phyloP scores from a whole-genome alignment of 2,113 vertebrate species.

The Bubo bubo region DNA sequence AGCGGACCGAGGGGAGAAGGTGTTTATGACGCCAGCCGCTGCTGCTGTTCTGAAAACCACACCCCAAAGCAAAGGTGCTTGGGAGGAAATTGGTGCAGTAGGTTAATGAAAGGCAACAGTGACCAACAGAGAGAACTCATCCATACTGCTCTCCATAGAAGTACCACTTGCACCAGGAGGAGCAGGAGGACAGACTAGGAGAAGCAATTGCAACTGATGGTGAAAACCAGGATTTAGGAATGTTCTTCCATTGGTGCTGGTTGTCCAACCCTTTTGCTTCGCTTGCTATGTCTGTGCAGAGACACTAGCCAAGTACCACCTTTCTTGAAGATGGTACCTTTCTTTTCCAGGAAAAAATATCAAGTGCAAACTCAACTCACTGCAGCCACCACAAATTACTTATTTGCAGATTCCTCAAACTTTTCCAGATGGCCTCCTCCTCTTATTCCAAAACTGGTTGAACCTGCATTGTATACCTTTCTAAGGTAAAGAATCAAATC shows the following conservation, averaged over 20 bases:
- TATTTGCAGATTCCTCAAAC: neutral
- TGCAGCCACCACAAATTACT: neutral
- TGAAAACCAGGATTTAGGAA: neutral
- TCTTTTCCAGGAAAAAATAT: neutral
- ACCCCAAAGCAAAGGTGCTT: neutral
- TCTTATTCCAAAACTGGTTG: neutral
- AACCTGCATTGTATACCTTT: neutral
- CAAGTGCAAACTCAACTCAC: neutral
- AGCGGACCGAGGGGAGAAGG: neutral
- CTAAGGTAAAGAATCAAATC: neutral
- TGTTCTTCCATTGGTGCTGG: neutral
- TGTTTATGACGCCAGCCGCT: neutral
- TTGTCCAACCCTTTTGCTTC: neutral
- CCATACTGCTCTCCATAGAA: neutral
- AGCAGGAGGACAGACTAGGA: neutral
- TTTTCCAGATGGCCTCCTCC: neutral
- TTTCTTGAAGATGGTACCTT: neutral
- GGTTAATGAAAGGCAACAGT: constrained; percentile 21
- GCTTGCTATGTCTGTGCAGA: neutral
- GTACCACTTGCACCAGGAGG: neutral
- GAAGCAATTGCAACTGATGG: neutral
- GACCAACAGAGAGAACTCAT: neutral
- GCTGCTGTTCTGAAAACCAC: neutral
- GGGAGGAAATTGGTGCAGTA: neutral
- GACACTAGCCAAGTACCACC: neutral